Conservation (phyloP, 2,113 vertebrate species). For the Lichenostomus cassidix region DNA sequence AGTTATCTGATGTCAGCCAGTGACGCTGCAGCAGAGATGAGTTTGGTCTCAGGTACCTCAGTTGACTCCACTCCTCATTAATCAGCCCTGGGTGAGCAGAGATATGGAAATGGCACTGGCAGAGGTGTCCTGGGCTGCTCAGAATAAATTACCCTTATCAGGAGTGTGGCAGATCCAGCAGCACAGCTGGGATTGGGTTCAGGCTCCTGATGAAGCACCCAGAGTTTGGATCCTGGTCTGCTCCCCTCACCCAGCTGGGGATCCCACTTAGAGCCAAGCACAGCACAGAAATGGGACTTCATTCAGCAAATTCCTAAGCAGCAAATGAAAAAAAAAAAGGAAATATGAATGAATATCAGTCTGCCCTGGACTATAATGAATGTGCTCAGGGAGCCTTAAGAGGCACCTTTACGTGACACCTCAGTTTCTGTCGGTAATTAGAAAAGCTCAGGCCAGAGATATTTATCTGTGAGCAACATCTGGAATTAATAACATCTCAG, state of each 20-base stretch:
- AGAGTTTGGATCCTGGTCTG: neutral
- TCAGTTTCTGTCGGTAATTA: slow-evolving; percentile 20
- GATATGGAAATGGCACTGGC: slow-evolving; percentile 44
- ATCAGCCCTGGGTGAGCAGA: neutral
- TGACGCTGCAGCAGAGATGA: neutral
- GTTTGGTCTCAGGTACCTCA: neutral
- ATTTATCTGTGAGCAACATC: neutral
- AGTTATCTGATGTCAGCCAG: neutral
- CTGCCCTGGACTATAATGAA: accelerated
- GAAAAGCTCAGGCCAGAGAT: slow-evolving; percentile 40
- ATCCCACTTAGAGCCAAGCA: neutral
- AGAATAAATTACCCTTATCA: neutral
- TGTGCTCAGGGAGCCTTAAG: neutral
- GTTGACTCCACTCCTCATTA: slow-evolving; percentile 1
- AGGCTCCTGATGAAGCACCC: neutral
- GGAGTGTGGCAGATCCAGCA: neutral
- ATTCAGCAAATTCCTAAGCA: neutral
- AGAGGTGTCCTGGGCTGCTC: slow-evolving; percentile 9
- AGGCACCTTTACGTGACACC: neutral
- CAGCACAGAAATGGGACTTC: neutral
- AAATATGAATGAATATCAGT: neutral
- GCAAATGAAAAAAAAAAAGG: neutral
- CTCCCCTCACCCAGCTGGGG: neutral
- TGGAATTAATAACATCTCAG: neutral
- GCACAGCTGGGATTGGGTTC: neutral